Conservation (phyloP, 92 coral and sea anemone species). For the Siderastrea siderea region DNA sequence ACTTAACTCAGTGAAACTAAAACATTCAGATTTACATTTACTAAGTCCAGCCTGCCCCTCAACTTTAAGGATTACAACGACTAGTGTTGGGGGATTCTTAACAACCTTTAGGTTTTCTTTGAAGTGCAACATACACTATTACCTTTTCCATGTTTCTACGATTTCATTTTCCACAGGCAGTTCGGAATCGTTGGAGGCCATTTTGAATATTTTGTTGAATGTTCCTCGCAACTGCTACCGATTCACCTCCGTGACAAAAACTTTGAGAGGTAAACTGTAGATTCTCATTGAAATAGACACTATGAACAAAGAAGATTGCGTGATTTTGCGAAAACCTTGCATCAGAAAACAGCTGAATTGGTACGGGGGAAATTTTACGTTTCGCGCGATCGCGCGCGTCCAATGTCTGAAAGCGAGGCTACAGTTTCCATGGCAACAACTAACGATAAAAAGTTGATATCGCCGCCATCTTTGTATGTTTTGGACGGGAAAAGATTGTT, state of each 20-base stretch:
- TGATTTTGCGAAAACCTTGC: not conserved
- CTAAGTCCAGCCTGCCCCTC: too few species aligned
- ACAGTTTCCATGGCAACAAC: constrained; percentile 58
- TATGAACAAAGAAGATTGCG: not conserved
- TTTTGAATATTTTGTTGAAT: not conserved
- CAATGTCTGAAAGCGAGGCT: constrained; percentile 47
- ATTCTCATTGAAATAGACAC: not conserved
- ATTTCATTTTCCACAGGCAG: constrained; percentile 26
- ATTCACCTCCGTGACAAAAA: not conserved
- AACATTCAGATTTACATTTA: too few species aligned
- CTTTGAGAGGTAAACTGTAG: not conserved
- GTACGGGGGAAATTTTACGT: not conserved
- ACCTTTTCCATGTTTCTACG: constrained; percentile 79
- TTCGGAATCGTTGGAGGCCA: constrained; percentile 43
- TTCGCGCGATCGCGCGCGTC: not conserved
- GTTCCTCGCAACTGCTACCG: not conserved
- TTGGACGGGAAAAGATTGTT: constrained; percentile 11
- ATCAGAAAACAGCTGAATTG: constrained; percentile 6
- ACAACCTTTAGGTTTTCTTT: not conserved
- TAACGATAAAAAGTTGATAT: not conserved
- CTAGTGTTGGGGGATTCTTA: not conserved
- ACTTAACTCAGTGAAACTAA: too few species aligned
- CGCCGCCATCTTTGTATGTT: constrained; percentile 83
- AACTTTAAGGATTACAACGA: too few species aligned
- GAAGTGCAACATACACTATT: not conserved